Evolutionary conservation across 2,888 invertebrate genomes (phyloP).

Genomic region (Zaprionus obscuricornis): DNA sequence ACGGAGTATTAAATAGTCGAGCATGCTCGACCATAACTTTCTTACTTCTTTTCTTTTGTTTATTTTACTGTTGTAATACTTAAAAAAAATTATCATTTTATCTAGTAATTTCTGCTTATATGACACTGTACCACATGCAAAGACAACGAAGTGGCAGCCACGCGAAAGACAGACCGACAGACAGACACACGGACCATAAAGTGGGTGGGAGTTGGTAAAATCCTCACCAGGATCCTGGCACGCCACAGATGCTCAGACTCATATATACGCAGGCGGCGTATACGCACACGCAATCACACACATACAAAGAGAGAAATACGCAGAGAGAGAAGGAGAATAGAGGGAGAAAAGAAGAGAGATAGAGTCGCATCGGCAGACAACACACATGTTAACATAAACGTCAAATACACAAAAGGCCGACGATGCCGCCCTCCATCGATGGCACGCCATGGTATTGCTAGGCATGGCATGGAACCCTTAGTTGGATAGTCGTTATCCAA

Average conservation of each 20-base stretch:
- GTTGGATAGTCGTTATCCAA: constrained; percentile 38
- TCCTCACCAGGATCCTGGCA: constrained; percentile 61
- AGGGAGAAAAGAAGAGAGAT: constrained; percentile 20
- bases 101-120: no score
- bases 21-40: no score
- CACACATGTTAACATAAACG: constrained; percentile 79
- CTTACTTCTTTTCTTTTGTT: no score
- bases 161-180: constrained; percentile 30
- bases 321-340: constrained; percentile 50
- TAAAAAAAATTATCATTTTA: no score
- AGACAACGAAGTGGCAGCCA: constrained; percentile 42
- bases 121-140: constrained; percentile 45
- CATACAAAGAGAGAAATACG: constrained; percentile 6
- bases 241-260: constrained; percentile 67
- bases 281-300: constrained; percentile 9
- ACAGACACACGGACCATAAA: constrained; percentile 34
- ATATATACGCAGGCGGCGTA: constrained; percentile 27
- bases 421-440: constrained; percentile 13
- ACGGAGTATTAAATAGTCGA: no score
- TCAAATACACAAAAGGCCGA: constrained; percentile 74
- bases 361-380: constrained; percentile 66
- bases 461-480: constrained; percentile 32
- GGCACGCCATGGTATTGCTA: constrained; percentile 14
- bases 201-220: constrained; percentile 33
- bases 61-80: no score